Evolutionary conservation across 2,113 vertebrate genomes (phyloP).

Genomic region (Rousettus leschenaultii): DNA sequence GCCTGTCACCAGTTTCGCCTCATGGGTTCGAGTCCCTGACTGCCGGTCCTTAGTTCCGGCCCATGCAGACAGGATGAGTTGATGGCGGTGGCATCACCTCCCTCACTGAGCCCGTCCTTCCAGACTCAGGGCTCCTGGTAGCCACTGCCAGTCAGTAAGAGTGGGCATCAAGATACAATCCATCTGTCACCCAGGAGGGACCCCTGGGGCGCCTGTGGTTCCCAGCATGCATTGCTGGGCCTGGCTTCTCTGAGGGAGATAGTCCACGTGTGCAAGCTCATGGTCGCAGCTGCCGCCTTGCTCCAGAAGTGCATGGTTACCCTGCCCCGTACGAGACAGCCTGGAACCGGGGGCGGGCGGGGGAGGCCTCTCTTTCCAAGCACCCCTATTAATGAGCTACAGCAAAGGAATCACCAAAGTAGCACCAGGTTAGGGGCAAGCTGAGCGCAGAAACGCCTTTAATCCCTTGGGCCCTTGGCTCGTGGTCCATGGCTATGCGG

Average conservation of each 20-base stretch:
- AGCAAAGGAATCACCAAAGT: neutral
- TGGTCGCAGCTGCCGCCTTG: too few species aligned
- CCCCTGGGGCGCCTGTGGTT: neutral
- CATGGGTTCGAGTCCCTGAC: neutral
- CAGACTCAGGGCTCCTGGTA: neutral
- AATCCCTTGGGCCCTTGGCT: neutral
- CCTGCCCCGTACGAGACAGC: neutral
- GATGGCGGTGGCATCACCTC: neutral
- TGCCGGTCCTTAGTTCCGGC: too few species aligned
- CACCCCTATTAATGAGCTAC: neutral
- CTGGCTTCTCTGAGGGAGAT: neutral
- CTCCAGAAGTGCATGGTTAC: neutral
- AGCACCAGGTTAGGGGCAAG: neutral
- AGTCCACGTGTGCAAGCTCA: neutral
- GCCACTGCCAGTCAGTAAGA: neutral
- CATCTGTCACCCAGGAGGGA: rapidly evolving
- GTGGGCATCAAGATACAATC: neutral
- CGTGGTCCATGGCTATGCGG: neutral
- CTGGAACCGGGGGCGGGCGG: neutral
- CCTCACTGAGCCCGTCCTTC: neutral
- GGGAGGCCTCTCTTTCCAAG: neutral
- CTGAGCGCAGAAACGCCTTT: neutral
- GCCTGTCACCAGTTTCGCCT: neutral
- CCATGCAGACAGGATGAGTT: neutral
- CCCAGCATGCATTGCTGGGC: neutral